Conservation (phyloP, 2,888 invertebrate genomes). For the Drosophila robusta region DNA sequence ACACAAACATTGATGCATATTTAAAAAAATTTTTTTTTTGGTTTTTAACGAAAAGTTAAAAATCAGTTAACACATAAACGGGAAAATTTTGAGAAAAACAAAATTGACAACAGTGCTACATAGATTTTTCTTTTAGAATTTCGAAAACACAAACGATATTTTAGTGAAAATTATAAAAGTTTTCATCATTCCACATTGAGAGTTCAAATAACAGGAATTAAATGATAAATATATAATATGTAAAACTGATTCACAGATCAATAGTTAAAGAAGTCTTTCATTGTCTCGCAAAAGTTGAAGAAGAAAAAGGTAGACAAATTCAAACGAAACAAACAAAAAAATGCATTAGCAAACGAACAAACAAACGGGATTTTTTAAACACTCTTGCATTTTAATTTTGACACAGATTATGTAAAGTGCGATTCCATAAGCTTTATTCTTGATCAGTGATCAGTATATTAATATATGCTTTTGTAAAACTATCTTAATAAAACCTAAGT, state of each 20-base stretch:
- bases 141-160: conserved; percentile 36
- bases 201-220: conserved; percentile 37
- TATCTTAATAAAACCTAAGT: no score
- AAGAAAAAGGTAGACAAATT: conserved; percentile 26
- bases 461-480: no score
- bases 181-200: conserved; percentile 74
- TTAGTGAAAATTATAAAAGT: conserved; percentile 8
- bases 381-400: conserved; percentile 2
- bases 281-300: conserved; percentile 11
- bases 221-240: conserved; percentile 12
- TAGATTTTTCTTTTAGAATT: conserved; percentile 26
- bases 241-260: not conserved
- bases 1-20: conserved; percentile 57
- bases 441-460: no score
- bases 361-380: conserved; percentile 39
- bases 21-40: not conserved
- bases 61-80: conserved; percentile 28
- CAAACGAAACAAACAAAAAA: conserved; percentile 31
- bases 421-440: no score
- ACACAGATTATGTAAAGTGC: no score
- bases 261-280: not conserved
- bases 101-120: conserved; percentile 3
- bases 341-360: conserved; percentile 73
- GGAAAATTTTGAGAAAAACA: conserved; percentile 12
- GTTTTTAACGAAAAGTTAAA: conserved; percentile 10